These are phyloP conservation scores for Mechanitis mazaeus DNA, from an alignment of 2,888 invertebrate genomes.

Conservation along the genomic window DNA sequence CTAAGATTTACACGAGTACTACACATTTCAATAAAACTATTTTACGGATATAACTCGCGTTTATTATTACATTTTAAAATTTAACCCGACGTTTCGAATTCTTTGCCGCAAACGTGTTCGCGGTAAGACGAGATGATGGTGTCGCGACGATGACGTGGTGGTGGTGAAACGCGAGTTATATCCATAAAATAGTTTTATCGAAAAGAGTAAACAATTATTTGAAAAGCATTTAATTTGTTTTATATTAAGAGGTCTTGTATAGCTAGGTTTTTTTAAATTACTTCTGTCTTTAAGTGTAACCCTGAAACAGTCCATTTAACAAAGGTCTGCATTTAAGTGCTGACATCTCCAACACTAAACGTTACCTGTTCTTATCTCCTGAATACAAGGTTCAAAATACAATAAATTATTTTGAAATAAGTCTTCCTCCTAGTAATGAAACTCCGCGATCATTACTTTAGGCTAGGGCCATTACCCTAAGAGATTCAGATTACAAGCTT, in stretches of 20 bases:
- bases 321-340: constrained; percentile 56
- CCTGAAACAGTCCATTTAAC: constrained; percentile 56
- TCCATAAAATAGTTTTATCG: too few species aligned
- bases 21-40: too few species aligned
- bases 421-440: neutral
- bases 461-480: constrained; percentile 51
- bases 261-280: constrained; percentile 48
- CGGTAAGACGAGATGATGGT: too few species aligned
- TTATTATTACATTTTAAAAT: too few species aligned
- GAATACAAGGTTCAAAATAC: constrained; percentile 1
- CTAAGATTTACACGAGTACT: too few species aligned
- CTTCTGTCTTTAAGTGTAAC: constrained; percentile 41
- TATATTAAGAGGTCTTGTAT: constrained; percentile 29
- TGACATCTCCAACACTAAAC: constrained; percentile 46
- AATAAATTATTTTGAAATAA: constrained; percentile 11
- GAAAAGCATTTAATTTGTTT: too few species aligned
- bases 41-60: too few species aligned
- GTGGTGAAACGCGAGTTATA: too few species aligned
- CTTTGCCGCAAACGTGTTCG: too few species aligned
- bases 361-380: constrained; percentile 30
- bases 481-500: constrained; percentile 44
- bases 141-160: too few species aligned
- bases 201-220: too few species aligned
- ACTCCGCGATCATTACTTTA: constrained; percentile 44
- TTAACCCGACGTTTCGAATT: too few species aligned